phyloP scores from a whole-genome alignment of 2,113 vertebrate genomes.

The Arizona elegans region DNA sequence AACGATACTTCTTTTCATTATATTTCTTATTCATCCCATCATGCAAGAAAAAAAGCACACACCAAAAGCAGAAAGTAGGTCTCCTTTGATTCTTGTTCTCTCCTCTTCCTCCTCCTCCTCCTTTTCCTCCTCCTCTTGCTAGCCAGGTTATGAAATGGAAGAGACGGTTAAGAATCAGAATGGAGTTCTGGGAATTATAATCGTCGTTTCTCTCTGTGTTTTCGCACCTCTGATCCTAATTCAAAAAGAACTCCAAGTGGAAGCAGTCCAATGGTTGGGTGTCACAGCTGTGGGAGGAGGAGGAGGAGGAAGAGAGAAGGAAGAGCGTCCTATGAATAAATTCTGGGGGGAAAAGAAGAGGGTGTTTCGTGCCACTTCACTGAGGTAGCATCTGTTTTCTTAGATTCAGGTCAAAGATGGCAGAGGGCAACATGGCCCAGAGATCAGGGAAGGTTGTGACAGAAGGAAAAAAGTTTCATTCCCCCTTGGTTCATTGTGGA shows the following conservation, averaged over 20 bases:
- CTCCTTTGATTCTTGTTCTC: background rate
- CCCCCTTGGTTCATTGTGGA: background rate
- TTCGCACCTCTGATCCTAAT: background rate
- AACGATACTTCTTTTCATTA: background rate
- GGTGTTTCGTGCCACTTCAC: background rate
- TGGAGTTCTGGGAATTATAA: background rate
- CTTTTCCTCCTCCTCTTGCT: background rate
- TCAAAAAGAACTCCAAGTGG: background rate
- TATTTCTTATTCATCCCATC: background rate
- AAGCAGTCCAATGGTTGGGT: background rate
- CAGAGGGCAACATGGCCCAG: too few species aligned
- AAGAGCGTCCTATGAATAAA: too few species aligned
- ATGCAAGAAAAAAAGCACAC: background rate
- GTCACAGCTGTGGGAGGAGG: too few species aligned
- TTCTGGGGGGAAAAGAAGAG: accelerated
- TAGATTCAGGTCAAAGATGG: background rate
- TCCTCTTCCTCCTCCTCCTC: too few species aligned
- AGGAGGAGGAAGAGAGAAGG: background rate
- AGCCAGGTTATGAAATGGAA: background rate
- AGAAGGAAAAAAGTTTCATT: background rate
- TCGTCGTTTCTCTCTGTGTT: background rate
- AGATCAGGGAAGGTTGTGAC: background rate
- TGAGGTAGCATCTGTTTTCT: background rate
- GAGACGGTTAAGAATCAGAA: background rate
- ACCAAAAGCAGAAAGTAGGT: background rate